These are phyloP conservation scores for Ichneumon xanthorius DNA, from an alignment of 2,888 invertebrate genomes.

Conservation along the genomic window DNA sequence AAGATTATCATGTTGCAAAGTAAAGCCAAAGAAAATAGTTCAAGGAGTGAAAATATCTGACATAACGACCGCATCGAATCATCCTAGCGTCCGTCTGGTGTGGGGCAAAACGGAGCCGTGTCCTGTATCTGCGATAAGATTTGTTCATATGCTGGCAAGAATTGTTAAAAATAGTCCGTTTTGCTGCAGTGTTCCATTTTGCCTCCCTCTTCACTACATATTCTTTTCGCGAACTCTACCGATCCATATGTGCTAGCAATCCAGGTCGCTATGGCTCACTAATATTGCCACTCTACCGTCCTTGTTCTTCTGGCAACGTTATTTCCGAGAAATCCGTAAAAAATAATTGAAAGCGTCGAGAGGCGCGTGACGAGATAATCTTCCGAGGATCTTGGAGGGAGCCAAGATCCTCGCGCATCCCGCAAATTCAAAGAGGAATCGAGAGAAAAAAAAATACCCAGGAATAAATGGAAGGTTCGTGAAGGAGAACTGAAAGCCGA, in stretches of 20 bases:
- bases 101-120: neutral
- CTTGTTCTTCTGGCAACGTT: slow-evolving; percentile 10
- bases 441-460: neutral
- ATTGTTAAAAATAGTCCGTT: neutral
- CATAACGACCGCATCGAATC: slow-evolving; percentile 21
- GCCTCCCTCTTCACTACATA: neutral
- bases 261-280: neutral
- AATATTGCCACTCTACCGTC: neutral
- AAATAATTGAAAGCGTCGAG: slow-evolving; percentile 44
- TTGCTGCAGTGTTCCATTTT: too few species aligned
- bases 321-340: slow-evolving; percentile 23
- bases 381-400: slow-evolving; percentile 12
- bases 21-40: slow-evolving; percentile 8
- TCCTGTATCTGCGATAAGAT: neutral
- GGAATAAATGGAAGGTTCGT: slow-evolving; percentile 15
- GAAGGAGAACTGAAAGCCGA: slow-evolving; percentile 28
- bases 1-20: slow-evolving; percentile 36
- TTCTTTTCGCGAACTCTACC: neutral
- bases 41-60: slow-evolving; percentile 11
- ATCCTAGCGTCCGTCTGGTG: neutral
- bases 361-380: slow-evolving; percentile 62
- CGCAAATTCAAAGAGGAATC: slow-evolving; percentile 18
- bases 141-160: neutral
- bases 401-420: slow-evolving; percentile 32
- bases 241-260: neutral